Conservation (phyloP, 92 coral and sea anemone species). For the Nematostella vectensis region DNA sequence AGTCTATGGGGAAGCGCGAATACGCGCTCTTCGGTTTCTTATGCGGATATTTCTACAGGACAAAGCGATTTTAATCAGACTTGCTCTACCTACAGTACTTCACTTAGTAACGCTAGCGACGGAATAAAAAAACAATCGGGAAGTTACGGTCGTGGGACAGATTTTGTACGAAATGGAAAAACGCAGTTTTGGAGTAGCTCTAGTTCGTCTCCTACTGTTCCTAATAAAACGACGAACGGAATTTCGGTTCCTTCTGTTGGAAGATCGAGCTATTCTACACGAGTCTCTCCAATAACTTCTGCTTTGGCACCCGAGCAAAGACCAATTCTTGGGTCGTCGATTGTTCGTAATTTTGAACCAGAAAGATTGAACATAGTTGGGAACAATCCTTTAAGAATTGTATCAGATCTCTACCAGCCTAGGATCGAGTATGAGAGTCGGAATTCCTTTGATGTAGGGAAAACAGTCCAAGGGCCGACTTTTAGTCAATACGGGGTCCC, state of each 20-base stretch:
- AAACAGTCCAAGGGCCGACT: not conserved
- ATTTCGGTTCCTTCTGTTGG: too few relatives aligned
- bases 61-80: not conserved
- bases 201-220: too few relatives aligned
- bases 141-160: not conserved
- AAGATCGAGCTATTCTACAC: not conserved
- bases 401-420: slow-evolving; percentile 22
- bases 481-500: slow-evolving; percentile 2
- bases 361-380: slow-evolving; percentile 2
- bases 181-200: too few relatives aligned
- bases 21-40: not conserved
- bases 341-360: not conserved
- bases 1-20: not conserved
- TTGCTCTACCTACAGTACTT: not conserved
- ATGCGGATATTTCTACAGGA: not conserved
- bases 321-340: not conserved
- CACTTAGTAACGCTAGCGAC: not conserved
- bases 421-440: slow-evolving; percentile 6
- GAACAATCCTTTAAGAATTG: slow-evolving; percentile 9
- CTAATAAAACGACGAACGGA: too few relatives aligned
- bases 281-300: too few relatives aligned
- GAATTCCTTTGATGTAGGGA: not conserved
- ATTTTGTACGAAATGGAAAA: not conserved
- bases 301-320: too few relatives aligned
- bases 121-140: not conserved